A percentile compares a stretch with the other conserved stretches of the same genome.
Conservation (phyloP, 2,797 vertebrate species). For the Picus viridis region DNA sequence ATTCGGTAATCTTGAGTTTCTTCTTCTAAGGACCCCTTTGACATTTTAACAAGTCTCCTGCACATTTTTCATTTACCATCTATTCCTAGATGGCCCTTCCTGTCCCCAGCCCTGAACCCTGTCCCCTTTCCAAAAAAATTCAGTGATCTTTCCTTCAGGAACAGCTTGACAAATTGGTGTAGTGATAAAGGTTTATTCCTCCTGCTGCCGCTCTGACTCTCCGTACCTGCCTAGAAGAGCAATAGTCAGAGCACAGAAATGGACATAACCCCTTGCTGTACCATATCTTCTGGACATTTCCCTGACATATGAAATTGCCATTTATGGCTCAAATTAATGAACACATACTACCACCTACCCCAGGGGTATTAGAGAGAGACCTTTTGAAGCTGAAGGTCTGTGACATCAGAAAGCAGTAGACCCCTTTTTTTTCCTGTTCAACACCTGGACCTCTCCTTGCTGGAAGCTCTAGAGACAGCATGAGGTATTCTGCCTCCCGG, state of each 20-base stretch:
- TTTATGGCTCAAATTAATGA: constrained; percentile 3
- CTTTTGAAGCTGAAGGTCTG: background rate
- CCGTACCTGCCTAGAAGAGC: background rate
- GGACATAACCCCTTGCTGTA: background rate
- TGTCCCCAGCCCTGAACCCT: background rate
- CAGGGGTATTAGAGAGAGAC: background rate
- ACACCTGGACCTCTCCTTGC: background rate
- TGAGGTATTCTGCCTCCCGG: background rate
- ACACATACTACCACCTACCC: background rate
- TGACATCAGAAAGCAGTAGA: background rate
- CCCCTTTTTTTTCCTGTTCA: background rate
- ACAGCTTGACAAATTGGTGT: background rate
- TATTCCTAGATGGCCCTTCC: background rate
- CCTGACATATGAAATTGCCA: background rate
- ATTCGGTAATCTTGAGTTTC: background rate
- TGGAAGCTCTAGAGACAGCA: background rate
- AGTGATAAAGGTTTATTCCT: background rate
- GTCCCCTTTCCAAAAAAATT: background rate
- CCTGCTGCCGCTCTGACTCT: background rate
- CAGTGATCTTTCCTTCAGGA: background rate
- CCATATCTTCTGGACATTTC: background rate
- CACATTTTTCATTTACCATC: background rate
- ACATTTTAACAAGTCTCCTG: background rate
- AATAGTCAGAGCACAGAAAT: background rate
- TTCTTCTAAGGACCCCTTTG: background rate